A percentile compares a stretch with the other conserved stretches of the same genome.
Conservation (phyloP, 2,797 vertebrate species). For the Hydrolagus colliei region DNA sequence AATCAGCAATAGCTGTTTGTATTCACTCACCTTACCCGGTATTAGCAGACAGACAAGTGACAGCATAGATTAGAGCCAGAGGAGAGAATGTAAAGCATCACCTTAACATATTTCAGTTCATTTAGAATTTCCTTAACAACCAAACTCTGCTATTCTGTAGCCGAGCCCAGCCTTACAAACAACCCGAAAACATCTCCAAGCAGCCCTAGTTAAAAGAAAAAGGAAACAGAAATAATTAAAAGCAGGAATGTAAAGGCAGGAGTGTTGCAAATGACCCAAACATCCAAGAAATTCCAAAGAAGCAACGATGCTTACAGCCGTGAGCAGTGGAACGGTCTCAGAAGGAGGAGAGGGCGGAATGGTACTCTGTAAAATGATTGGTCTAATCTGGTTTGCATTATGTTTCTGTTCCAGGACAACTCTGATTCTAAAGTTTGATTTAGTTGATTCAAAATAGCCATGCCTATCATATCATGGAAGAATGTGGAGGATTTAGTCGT, state of each 20-base stretch:
- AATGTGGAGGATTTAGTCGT: constrained; percentile 17
- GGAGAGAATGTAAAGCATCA: too few relatives aligned
- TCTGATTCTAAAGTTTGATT: constrained; percentile 19
- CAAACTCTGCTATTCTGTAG: too few relatives aligned
- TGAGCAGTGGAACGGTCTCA: not conserved
- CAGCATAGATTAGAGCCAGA: too few relatives aligned
- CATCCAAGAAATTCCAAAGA: not conserved
- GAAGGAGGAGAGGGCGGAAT: constrained; percentile 13
- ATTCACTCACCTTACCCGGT: too few relatives aligned
- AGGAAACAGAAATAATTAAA: not conserved
- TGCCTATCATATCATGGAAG: constrained; percentile 23
- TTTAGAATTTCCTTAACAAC: too few relatives aligned
- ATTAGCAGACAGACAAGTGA: too few relatives aligned
- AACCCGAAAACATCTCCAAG: too few relatives aligned
- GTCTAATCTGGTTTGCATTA: constrained; percentile 26
- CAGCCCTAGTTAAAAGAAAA: not conserved
- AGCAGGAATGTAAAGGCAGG: not conserved
- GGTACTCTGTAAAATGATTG: not conserved
- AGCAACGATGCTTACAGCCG: not conserved
- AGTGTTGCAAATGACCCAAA: not conserved
- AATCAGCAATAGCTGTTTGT: too few relatives aligned
- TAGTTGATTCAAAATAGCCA: constrained; percentile 5
- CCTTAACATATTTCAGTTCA: too few relatives aligned
- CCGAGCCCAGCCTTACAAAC: too few relatives aligned
- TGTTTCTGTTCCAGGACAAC: not conserved